Conservation (phyloP, 2,113 vertebrate species). For the Rhodinocichla rosea region DNA sequence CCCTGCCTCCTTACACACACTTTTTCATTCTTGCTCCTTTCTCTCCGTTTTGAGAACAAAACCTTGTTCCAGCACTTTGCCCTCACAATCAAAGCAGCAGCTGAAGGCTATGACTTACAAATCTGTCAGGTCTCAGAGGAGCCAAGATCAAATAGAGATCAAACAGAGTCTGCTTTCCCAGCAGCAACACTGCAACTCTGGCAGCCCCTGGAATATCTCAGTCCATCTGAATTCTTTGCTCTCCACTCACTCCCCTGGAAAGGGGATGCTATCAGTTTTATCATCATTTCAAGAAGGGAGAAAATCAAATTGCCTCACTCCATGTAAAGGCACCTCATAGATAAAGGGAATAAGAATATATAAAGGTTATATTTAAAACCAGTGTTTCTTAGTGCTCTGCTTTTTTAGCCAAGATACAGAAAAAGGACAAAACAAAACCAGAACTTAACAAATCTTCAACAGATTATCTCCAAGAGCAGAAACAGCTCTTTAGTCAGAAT, state of each 20-base stretch:
- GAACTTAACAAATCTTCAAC: not conserved
- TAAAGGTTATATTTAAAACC: not conserved
- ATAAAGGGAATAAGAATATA: not conserved
- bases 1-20: not conserved
- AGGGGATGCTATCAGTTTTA: not conserved
- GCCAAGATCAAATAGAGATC: not conserved
- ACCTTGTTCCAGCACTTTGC: not conserved
- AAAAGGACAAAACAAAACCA: not conserved
- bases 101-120: not conserved
- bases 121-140: not conserved
- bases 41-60: not conserved
- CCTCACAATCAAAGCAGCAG: slow-evolving; percentile 10
- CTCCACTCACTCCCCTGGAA: not conserved
- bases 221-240: not conserved
- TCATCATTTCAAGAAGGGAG: not conserved
- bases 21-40: not conserved
- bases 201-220: not conserved
- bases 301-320: not conserved
- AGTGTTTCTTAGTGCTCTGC: not conserved
- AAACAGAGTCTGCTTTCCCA: not conserved
- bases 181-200: not conserved
- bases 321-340: not conserved
- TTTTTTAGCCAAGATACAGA: not conserved
- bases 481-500: not conserved
- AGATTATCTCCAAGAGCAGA: not conserved